phyloP scores from a whole-genome alignment of 2,113 vertebrate species.

The Oncorhynchus gorbuscha region DNA sequence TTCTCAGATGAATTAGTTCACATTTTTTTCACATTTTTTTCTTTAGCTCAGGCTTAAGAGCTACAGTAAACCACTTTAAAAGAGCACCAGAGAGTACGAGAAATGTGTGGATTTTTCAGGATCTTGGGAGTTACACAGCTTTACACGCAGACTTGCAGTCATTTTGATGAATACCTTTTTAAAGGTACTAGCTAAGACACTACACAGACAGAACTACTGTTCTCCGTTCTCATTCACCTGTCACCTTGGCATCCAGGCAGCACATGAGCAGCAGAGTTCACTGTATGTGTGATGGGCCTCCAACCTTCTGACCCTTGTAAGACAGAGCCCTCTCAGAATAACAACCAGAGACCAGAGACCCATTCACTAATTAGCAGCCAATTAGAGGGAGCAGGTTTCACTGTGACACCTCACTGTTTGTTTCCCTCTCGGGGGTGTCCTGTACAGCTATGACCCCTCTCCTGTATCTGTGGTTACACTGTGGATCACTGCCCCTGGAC shows the following conservation, averaged over 20 bases:
- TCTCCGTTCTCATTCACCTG: neutral
- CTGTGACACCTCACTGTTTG: conserved; percentile 54
- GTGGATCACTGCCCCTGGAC: conserved; percentile 47
- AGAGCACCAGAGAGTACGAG: neutral
- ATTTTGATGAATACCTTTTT: too few relatives aligned
- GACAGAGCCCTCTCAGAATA: neutral
- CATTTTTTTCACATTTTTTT: neutral
- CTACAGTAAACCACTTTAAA: neutral
- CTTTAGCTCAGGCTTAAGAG: neutral
- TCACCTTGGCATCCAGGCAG: neutral
- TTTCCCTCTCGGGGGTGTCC: conserved; percentile 49
- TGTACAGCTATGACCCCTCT: conserved; percentile 38
- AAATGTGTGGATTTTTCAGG: neutral
- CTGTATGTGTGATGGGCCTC: neutral
- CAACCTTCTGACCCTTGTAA: neutral
- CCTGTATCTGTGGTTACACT: conserved; percentile 34
- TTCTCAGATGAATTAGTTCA: neutral
- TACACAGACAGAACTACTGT: too few relatives aligned
- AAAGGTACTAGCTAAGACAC: too few relatives aligned
- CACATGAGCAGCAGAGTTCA: neutral
- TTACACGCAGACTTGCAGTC: neutral
- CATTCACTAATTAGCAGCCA: conserved; percentile 59
- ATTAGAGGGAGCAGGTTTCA: conserved; percentile 54
- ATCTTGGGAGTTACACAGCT: neutral
- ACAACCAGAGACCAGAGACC: conserved; percentile 35